Evolutionary conservation across 2,113 vertebrate genomes (phyloP).

Genomic region (Kryptolebias marmoratus): DNA sequence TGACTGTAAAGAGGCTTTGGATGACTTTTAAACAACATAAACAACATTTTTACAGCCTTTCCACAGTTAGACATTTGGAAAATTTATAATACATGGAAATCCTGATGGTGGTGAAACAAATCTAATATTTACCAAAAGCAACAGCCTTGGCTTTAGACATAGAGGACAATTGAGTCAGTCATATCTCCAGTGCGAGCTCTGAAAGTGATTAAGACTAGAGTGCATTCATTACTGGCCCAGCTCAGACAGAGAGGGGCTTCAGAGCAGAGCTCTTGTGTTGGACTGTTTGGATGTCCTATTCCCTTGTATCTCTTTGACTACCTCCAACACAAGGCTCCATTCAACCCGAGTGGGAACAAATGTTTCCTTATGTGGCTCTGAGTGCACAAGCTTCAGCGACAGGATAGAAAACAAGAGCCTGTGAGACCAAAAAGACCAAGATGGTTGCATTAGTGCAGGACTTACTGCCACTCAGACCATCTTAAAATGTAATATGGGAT

Average conservation of each 20-base stretch:
- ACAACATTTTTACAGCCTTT: background rate
- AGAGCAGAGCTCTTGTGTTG: conserved; percentile 74
- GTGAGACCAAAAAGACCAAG: conserved; percentile 50
- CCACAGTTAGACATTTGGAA: background rate
- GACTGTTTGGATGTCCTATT: conserved; percentile 85
- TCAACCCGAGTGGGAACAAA: conserved; percentile 91
- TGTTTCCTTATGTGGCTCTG: conserved; percentile 89
- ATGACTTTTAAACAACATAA: conserved; percentile 5
- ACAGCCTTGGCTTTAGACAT: conserved; percentile 42
- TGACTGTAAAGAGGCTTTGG: conserved; percentile 2
- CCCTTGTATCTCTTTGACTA: conserved; percentile 81
- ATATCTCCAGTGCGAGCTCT: conserved; percentile 68
- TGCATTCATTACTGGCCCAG: conserved; percentile 55
- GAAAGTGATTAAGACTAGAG: conserved; percentile 72
- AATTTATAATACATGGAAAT: conserved; percentile 5
- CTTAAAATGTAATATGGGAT: conserved; percentile 21
- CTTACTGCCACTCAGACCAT: conserved; percentile 48
- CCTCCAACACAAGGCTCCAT: conserved; percentile 91
- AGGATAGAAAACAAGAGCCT: conserved; percentile 66
- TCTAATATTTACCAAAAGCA: conserved; percentile 55
- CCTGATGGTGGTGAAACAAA: conserved; percentile 39
- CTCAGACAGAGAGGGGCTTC: conserved; percentile 78
- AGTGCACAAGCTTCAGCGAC: conserved; percentile 68
- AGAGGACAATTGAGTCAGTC: conserved; percentile 73
- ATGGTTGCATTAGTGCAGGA: conserved; percentile 70